Percentiles rank a stretch among this genome's conserved stretches.
These are phyloP conservation scores for Augiades crinisus DNA, from an alignment of 2,888 invertebrate genomes.

Conservation along the genomic window DNA sequence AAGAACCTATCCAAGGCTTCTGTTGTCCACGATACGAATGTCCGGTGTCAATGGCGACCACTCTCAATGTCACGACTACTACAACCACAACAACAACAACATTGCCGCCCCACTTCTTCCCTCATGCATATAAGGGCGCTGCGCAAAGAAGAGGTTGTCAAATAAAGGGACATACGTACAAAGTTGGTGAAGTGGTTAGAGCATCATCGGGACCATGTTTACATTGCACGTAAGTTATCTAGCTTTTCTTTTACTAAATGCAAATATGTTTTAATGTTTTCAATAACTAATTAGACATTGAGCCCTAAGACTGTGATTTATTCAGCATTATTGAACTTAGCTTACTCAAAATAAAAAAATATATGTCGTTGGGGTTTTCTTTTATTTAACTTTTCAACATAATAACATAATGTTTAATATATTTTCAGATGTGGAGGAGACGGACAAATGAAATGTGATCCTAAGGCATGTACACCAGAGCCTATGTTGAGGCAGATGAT, in stretches of 20 bases:
- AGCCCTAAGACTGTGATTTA: no score
- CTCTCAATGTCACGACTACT: constrained; percentile 91
- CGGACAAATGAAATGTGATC: constrained; percentile 97
- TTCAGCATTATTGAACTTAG: no score
- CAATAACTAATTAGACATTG: no score
- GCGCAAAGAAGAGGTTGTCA: constrained; percentile 91
- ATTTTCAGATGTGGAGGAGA: constrained; percentile 92
- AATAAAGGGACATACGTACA: constrained; percentile 91
- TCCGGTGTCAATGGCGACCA: constrained; percentile 92
- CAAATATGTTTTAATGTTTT: neutral
- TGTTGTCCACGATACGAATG: constrained; percentile 97
- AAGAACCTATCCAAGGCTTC: constrained; percentile 95
- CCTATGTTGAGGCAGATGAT: constrained; percentile 95
- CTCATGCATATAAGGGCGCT: constrained; percentile 89
- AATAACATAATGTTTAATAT: neutral
- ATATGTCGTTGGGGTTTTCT: no score
- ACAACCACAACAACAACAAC: constrained; percentile 93
- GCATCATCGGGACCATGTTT: constrained; percentile 96
- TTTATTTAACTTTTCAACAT: no score
- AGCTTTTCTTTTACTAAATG: neutral
- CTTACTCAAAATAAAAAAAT: no score
- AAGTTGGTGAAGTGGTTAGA: constrained; percentile 91
- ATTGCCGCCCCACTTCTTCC: constrained; percentile 90
- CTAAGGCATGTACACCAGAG: constrained; percentile 93
- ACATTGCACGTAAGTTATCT: constrained; percentile 92